These are phyloP conservation scores for Cirrhinus mrigala DNA, from an alignment of 2,797 vertebrate genomes.

Conservation along the genomic window DNA sequence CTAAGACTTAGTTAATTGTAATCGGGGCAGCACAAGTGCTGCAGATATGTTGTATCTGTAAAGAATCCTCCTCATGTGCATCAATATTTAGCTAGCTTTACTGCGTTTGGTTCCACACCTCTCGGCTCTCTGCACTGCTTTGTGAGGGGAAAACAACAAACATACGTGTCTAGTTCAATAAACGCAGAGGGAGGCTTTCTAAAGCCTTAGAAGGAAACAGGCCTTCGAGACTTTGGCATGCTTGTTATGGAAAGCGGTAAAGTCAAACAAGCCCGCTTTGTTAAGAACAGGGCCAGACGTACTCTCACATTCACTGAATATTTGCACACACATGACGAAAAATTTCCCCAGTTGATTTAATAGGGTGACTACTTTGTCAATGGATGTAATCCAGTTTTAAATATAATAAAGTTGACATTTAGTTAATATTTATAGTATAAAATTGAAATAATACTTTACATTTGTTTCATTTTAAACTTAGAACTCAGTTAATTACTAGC, in stretches of 20 bases:
- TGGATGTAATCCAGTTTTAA: neutral
- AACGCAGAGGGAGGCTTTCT: slow-evolving; percentile 29
- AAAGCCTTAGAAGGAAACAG: slow-evolving; percentile 35
- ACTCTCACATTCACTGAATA: slow-evolving; percentile 14
- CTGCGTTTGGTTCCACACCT: slow-evolving; percentile 40
- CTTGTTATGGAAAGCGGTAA: slow-evolving; percentile 34
- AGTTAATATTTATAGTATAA: neutral
- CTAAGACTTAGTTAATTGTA: slow-evolving; percentile 40
- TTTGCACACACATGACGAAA: neutral
- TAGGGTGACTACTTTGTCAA: neutral
- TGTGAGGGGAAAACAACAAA: slow-evolving; percentile 49
- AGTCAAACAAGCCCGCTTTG: slow-evolving; percentile 23
- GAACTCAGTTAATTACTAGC: neutral
- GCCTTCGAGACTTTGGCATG: neutral
- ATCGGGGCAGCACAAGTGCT: slow-evolving; percentile 18
- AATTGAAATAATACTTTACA: neutral
- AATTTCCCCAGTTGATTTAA: neutral
- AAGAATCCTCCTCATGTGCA: slow-evolving; percentile 5
- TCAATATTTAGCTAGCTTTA: slow-evolving; percentile 12
- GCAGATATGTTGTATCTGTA: neutral
- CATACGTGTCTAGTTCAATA: slow-evolving; percentile 40
- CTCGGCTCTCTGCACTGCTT: neutral
- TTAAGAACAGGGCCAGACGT: slow-evolving; percentile 14
- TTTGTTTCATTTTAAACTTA: neutral
- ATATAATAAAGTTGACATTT: neutral